These are phyloP conservation scores for Bombus haemorrhoidalis DNA, from an alignment of 1,140 invertebrate species.

Conservation along the genomic window DNA sequence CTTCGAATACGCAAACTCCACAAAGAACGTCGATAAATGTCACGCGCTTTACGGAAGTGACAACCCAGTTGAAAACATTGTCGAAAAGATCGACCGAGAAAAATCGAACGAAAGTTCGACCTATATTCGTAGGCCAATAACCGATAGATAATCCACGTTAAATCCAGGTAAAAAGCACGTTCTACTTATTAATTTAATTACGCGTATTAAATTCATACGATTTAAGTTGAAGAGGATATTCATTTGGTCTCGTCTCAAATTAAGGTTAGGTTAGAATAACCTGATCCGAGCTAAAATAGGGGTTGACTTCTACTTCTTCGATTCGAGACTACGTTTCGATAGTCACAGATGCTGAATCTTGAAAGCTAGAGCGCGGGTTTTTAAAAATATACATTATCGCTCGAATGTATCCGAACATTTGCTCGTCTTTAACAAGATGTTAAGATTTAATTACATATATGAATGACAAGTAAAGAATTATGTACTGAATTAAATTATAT, in stretches of 20 bases:
- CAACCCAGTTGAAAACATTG: conserved; percentile 23
- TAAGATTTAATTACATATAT: too few relatives aligned
- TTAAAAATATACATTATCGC: conserved; percentile 57
- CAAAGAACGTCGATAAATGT: conserved; percentile 80
- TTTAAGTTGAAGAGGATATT: background rate
- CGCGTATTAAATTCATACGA: background rate
- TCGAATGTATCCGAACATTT: background rate
- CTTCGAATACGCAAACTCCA: conserved; percentile 75
- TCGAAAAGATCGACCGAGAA: conserved; percentile 26
- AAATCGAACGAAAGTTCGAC: conserved; percentile 32
- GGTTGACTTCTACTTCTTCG: background rate
- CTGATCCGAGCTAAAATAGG: background rate
- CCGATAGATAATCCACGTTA: background rate
- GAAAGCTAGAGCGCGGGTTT: conserved; percentile 51
- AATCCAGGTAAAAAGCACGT: conserved; percentile 29
- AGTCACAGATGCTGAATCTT: conserved; percentile 64
- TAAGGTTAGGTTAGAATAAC: conserved; percentile 43
- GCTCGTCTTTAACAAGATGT: background rate
- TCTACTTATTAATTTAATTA: background rate
- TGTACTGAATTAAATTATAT: too few relatives aligned
- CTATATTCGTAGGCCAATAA: background rate
- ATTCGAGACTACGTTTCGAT: conserved; percentile 60
- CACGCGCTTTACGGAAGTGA: conserved; percentile 34
- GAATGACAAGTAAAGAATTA: too few relatives aligned
- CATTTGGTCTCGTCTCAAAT: background rate